phyloP scores from a whole-genome alignment of 2,113 vertebrate genomes.

The Synchiropus splendidus region DNA sequence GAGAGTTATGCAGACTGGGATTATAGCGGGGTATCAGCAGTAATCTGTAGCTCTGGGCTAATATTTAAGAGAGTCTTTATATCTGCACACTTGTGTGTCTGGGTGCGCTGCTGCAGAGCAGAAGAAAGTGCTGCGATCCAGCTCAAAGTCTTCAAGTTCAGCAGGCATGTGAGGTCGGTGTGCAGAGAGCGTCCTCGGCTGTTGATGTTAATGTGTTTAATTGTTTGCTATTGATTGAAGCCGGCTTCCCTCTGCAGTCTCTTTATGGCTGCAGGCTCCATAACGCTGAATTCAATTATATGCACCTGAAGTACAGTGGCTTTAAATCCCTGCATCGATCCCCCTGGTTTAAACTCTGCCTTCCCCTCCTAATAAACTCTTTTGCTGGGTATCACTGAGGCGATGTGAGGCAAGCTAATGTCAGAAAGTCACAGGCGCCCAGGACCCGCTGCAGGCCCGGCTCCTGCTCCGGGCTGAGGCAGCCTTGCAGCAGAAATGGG shows the following conservation, averaged over 20 bases:
- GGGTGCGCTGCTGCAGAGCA: not conserved
- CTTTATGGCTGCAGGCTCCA: conserved; percentile 60
- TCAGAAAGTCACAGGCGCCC: conserved; percentile 1
- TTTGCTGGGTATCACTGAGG: conserved; percentile 31
- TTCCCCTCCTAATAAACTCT: conserved; percentile 51
- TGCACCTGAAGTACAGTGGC: conserved; percentile 59
- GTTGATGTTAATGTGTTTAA: conserved; percentile 71
- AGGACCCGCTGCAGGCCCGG: no score
- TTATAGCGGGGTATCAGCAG: conserved; percentile 52
- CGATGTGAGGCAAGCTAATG: conserved; percentile 34
- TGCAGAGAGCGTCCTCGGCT: conserved; percentile 48
- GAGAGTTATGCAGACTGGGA: conserved; percentile 48
- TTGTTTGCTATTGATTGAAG: conserved; percentile 68
- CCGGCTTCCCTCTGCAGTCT: conserved; percentile 25
- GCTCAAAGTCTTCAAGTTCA: conserved; percentile 65
- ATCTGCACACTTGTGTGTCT: not conserved
- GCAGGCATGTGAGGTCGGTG: conserved; percentile 50
- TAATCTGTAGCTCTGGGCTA: conserved; percentile 57
- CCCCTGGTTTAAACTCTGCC: conserved; percentile 46
- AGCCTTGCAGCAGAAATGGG: conserved; percentile 73
- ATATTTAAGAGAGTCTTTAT: conserved; percentile 45
- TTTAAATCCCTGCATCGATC: conserved; percentile 57
- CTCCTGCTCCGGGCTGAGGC: no score
- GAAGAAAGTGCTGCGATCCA: conserved; percentile 55
- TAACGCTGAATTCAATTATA: conserved; percentile 64